Percentiles rank a stretch among this genome's conserved stretches.
Conservation (phyloP, 2,797 vertebrate genomes). For the Rhadinocentrus ornatus region DNA sequence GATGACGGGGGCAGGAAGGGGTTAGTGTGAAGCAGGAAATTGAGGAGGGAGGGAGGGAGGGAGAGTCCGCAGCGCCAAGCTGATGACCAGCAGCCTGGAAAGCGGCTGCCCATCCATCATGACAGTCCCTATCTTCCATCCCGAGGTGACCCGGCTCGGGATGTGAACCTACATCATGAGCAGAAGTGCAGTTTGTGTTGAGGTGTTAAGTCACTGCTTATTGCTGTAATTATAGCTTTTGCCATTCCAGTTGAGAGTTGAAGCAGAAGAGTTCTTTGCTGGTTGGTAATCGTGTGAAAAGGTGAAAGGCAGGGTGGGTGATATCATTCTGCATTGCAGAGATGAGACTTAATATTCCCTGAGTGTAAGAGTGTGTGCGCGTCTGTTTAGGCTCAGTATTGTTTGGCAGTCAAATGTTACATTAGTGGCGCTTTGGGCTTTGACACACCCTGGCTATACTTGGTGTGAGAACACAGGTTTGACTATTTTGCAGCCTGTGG, state of each 20-base stretch:
- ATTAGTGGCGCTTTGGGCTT: constrained; percentile 68
- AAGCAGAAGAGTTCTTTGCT: constrained; percentile 27
- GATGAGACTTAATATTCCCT: constrained; percentile 69
- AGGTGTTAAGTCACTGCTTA: constrained; percentile 47
- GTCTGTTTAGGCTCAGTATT: constrained; percentile 54
- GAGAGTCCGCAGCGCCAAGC: constrained; percentile 43
- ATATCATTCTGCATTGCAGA: constrained; percentile 59
- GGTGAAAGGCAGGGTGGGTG: constrained; percentile 63
- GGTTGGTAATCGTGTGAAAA: constrained; percentile 65
- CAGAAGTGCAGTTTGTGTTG: constrained; percentile 28
- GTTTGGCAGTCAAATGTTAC: constrained; percentile 73
- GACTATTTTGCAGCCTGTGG: constrained; percentile 71
- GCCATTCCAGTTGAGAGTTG: constrained; percentile 39
- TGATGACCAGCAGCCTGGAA: constrained; percentile 75
- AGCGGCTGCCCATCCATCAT: constrained; percentile 73
- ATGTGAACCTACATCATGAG: constrained; percentile 58
- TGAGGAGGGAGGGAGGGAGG: constrained; percentile 29
- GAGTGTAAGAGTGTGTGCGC: constrained; percentile 34
- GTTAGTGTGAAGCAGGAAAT: constrained; percentile 71
- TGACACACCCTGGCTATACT: constrained; percentile 74
- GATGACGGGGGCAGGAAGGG: constrained; percentile 69
- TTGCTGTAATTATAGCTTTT: constrained; percentile 68
- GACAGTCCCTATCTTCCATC: constrained; percentile 51
- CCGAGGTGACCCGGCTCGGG: constrained; percentile 24
- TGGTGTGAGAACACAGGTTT: constrained; percentile 72